A percentile compares a stretch with the other conserved stretches of the same genome.
These are phyloP conservation scores for Porites australiensis DNA, from an alignment of 64 coral and sea anemone species.

Conservation along the genomic window DNA sequence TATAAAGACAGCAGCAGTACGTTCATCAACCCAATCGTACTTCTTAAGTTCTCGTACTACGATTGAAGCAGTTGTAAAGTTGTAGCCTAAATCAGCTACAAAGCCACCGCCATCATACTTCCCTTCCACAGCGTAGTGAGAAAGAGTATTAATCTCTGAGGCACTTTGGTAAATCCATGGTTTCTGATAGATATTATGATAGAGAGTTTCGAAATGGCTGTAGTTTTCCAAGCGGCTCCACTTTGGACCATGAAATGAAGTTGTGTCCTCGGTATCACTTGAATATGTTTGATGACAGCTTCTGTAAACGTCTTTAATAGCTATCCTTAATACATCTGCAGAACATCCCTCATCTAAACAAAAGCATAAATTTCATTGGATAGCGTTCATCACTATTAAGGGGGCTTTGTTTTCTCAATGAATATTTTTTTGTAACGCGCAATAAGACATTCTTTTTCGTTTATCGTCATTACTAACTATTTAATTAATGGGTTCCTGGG, in stretches of 20 bases:
- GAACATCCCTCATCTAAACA: background rate
- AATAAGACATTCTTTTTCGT: too few relatives aligned
- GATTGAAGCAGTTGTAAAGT: background rate
- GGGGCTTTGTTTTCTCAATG: too few relatives aligned
- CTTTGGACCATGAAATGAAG: background rate
- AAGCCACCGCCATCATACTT: slow-evolving; percentile 50
- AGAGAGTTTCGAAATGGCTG: background rate
- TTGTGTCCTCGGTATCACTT: background rate
- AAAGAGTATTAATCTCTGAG: background rate
- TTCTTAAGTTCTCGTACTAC: background rate
- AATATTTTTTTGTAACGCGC: too few relatives aligned
- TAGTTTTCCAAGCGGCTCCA: background rate
- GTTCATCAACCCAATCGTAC: slow-evolving; percentile 28
- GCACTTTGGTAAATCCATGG: slow-evolving; percentile 46
- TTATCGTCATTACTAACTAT: too few relatives aligned
- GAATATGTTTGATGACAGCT: background rate
- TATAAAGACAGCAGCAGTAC: slow-evolving; percentile 16
- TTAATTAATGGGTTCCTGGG: too few relatives aligned
- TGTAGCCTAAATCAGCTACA: slow-evolving; percentile 48
- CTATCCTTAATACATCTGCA: background rate
- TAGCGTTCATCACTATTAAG: too few relatives aligned
- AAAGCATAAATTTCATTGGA: background rate
- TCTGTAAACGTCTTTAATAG: background rate
- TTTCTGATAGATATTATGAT: slow-evolving; percentile 7
- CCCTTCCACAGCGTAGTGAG: background rate